Base-by-base conservation (phyloP, 2,113 vertebrate genomes). In the Neolamprologus cancellatus region DNA sequence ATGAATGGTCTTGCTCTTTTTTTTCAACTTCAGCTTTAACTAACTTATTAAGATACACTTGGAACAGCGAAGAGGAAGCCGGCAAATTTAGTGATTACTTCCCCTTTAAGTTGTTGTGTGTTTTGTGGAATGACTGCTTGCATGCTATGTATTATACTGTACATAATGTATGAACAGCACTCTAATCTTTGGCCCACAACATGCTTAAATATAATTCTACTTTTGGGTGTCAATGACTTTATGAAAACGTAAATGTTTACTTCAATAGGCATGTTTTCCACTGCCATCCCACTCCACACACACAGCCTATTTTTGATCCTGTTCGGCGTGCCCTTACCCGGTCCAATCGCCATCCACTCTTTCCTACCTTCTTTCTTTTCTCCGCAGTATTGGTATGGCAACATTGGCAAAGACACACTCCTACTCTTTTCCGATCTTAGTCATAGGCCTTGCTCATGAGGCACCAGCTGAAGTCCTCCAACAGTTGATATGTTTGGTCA, bases 371-470 rank as follows among this genome's bases (percentile, higher is more conserved):
- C 74, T 81, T 32, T 80, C 79, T 85, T 85, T 55, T 87, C 88
- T 89, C 88, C 69, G 78, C 88, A 86, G 91, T 78, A 89, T 90
- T 90, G 89, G 95, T 96, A 94, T 94, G 96, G 95, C 95, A 94
- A 92, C 93, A 88, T 91, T 86, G 91, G 94, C 87, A 90, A 84
- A 82, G 91, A 80, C 95, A 66, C 93, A 96, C 96, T 96, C 96
- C 97, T 95, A 96, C 96, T 89, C 82, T 59, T 93, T 89, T 82
- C 88, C 89, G 87, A 94, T 93, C 84, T 94, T 94, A 94, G 92
- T 97, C 96, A 97, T 94, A 94, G 94, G 94, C 92, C 92, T 94
- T 64, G 3, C 13, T 84, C 90, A 91, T 90, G 87, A 93, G 69
- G 90, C 89, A 87, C 88, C 86, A 87, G 80, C 94, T 95, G 78